Conservation (phyloP, 2,113 vertebrate species). For the Hepsetus odoe region DNA sequence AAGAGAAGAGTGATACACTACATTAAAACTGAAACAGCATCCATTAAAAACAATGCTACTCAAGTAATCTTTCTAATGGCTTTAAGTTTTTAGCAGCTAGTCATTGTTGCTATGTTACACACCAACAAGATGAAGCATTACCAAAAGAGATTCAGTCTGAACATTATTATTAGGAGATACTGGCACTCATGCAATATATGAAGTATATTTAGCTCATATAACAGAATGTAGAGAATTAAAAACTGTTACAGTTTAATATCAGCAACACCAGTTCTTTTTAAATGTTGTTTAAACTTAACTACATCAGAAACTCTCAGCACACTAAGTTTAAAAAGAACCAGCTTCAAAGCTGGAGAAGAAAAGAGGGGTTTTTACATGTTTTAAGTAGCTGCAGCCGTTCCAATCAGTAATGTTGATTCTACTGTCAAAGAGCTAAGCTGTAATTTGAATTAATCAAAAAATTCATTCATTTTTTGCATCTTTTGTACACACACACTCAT, state of each 20-base stretch:
- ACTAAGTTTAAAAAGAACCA: background rate
- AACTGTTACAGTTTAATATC: background rate
- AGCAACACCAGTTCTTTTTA: background rate
- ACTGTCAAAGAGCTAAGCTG: background rate
- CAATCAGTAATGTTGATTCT: background rate
- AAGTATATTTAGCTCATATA: too few relatives aligned
- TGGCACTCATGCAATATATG: too few relatives aligned
- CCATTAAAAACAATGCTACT: too few relatives aligned
- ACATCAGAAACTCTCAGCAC: background rate
- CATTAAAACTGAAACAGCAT: too few relatives aligned
- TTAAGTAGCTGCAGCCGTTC: background rate
- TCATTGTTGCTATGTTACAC: too few relatives aligned
- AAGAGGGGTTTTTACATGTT: background rate
- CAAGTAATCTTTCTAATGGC: too few relatives aligned
- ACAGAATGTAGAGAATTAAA: too few relatives aligned
- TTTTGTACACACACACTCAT: conserved; percentile 8
- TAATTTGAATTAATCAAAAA: background rate
- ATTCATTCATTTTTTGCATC: background rate
- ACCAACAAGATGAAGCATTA: too few relatives aligned
- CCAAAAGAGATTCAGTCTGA: too few relatives aligned
- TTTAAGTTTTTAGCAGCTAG: too few relatives aligned
- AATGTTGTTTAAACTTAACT: background rate
- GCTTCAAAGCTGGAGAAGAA: background rate
- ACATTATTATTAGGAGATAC: too few relatives aligned
- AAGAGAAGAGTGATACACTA: too few relatives aligned